Evolutionary conservation across 2,797 vertebrate genomes (phyloP), one percentile per base, ranked within the genome.

Genomic region (Echiichthys vipera): DNA sequence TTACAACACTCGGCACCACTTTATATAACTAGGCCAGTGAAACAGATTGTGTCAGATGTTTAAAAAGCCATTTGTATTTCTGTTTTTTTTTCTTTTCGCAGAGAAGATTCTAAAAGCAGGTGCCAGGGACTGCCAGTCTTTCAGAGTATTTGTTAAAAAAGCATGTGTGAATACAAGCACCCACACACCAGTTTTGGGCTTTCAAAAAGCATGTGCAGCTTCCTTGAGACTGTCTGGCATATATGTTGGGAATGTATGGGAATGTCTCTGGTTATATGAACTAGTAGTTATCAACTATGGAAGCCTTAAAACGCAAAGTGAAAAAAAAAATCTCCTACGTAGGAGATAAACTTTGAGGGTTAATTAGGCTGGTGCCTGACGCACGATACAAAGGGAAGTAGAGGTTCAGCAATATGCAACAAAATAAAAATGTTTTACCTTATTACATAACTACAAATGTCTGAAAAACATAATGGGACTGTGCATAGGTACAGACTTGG

Each of bases 11-110:
- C n/a, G 42, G 74, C 86, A 81, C 71, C 51, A 10, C 74, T 90
- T 90, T 84, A 90, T 84, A 80, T 87, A 91, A 89, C 82, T 77
- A 62, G 78, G 84, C 87, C 78, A 85, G 75, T 57, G 62, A 87
- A 87, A 80, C 77, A 74, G 80, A 85, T 84, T 83, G 50, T 84
- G 70, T 85, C 69, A 85, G 76, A 82, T 80, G 75, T 79, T 88
- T 79, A 77, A 86, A 86, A 86, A 81, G 59, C 59, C 64, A 72
- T 89, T 88, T 86, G 70, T 84, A 70, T 84, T 81, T 81, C 69
- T 50, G 50, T 70, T 27, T 57, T 65, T 59, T 45, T 51, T 65
- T 39, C 56, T 29, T 64, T 70, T 55, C 45, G 46, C 34, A 59
- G 17, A 76, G 10, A 67, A 77, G 40, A 64, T 67, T 84, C 69